Evolutionary conservation across 2,113 vertebrate genomes (phyloP).

Genomic region (Burhinus oedicnemus): DNA sequence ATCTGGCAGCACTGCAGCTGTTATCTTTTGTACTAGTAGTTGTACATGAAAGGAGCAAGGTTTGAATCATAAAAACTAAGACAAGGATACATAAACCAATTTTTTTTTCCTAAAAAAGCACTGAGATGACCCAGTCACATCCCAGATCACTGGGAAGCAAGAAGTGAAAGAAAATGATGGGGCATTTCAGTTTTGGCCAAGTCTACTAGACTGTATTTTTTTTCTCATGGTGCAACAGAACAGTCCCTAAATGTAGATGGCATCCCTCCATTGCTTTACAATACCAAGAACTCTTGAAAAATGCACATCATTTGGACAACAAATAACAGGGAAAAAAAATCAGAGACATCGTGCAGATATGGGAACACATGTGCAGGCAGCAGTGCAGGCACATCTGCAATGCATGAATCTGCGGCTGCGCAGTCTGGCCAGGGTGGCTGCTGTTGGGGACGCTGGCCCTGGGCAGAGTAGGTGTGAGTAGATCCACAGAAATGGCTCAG

Average conservation of each 20-base stretch:
- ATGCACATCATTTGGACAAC: fast-evolving
- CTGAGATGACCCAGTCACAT: neutral
- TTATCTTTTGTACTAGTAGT: neutral
- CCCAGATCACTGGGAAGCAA: neutral
- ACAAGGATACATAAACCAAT: neutral
- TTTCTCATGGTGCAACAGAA: neutral
- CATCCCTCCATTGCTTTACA: neutral
- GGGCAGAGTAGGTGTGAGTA: neutral
- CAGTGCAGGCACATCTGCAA: neutral
- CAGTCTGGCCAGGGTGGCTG: neutral
- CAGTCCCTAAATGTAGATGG: neutral
- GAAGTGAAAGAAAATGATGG: neutral
- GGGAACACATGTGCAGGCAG: fast-evolving
- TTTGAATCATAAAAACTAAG: neutral
- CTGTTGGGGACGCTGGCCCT: neutral
- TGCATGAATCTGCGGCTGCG: fast-evolving
- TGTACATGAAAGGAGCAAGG: neutral
- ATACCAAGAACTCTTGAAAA: neutral
- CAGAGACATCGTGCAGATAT: neutral
- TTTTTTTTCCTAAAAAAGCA: neutral
- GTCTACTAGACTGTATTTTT: neutral
- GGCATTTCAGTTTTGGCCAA: neutral
- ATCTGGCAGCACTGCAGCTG: neutral
- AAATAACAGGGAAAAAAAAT: no score
- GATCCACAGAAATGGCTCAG: neutral